Base-by-base conservation (phyloP, 1,140 invertebrate genomes). In the Druon quercuslanigerum region DNA sequence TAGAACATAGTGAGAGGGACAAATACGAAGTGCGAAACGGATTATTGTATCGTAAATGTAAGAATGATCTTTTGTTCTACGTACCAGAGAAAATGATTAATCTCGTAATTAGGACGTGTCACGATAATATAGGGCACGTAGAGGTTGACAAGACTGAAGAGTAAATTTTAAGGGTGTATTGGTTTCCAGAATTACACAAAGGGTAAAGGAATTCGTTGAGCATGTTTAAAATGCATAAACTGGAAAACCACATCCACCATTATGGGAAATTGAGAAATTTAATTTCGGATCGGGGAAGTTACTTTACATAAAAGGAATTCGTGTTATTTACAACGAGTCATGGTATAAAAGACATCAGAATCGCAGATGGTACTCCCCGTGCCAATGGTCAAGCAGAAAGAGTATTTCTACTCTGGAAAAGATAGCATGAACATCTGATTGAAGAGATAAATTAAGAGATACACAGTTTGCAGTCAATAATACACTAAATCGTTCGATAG, bases 41-140 rank as follows among this genome's bases (percentile, higher is more conserved):
- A 13, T 20, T 76, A n/a, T 74, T 78, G 3, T 78, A 73, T 66
- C 16, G 76, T 14, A 78, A 81, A 52, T n/a, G 33, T 60, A 72
- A 78, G 40, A 50, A 19, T 14, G 66, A 77, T 3, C n/a, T 76
- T 20, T 52, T 84, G 7, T 85, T 84, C 74, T 84, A 83, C 76
- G 85, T 86, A 5, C 83, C 25, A 33, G 25, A 33, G 25, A 5
- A 33, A 33, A 33, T 33, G 4, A 33, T 33, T 33, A 33, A 33
- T 5, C 3, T 33, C 5, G 25, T 33, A 33, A 33, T 33, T 33
- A 5, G 25, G 25, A 33, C 25, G 5, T 33, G 25, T 5, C 25
- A 33, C 25, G 5, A 33, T 33, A 4, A 33, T 33, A 33, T 33
- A 33, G 25, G 25, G 25, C 5, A 33, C 4, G 25, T 33, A 33